These are phyloP conservation scores for Pogonocherus hispidulus DNA, from an alignment of 2,888 invertebrate genomes.

Conservation along the genomic window DNA sequence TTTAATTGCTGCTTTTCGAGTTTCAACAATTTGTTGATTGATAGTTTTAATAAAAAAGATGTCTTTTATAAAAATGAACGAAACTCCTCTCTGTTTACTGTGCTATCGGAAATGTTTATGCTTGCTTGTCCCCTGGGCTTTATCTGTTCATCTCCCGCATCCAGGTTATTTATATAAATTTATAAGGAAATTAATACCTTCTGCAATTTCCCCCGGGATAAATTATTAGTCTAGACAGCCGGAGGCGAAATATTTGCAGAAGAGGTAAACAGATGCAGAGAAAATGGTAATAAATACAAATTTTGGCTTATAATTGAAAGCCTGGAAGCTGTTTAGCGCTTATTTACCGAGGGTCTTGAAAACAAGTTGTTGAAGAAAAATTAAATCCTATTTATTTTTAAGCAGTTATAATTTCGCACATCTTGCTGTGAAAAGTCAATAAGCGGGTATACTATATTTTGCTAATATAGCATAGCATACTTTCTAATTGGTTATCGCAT, in stretches of 20 bases:
- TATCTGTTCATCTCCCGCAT: neutral
- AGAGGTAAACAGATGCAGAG: conserved; percentile 22
- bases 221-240: conserved; percentile 5
- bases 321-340: conserved; percentile 6
- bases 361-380: neutral
- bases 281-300: conserved; percentile 26
- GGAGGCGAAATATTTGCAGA: neutral
- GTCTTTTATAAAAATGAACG: too few species aligned
- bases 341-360: neutral
- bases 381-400: neutral
- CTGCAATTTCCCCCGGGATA: conserved; percentile 4
- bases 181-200: conserved; percentile 10
- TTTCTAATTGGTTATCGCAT: too few species aligned
- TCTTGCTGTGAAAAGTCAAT: neutral
- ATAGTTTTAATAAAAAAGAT: too few species aligned
- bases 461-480: too few species aligned
- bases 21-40: too few species aligned
- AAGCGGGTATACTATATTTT: too few species aligned
- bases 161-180: conserved; percentile 3
- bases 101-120: too few species aligned
- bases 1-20: too few species aligned
- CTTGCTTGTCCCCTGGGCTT: neutral
- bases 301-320: conserved; percentile 20
- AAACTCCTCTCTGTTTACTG: too few species aligned
- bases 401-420: neutral